phyloP scores from a whole-genome alignment of 1,140 invertebrate species.

The Bilobella aurantiaca region DNA sequence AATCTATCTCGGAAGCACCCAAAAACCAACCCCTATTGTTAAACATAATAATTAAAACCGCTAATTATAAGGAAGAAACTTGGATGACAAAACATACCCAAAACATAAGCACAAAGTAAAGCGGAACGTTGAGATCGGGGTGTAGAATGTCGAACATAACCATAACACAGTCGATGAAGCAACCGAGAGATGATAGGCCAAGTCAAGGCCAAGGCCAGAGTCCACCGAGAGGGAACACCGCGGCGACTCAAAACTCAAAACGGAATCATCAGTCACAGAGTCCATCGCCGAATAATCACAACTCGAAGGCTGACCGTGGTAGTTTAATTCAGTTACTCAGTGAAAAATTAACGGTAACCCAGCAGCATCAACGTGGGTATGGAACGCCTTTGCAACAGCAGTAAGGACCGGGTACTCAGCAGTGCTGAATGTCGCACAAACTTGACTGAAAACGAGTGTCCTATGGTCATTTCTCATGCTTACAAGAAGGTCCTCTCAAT shows the following conservation, averaged over 20 bases:
- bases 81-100: too few relatives aligned
- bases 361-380: slow-evolving; percentile 1
- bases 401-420: slow-evolving; percentile 47
- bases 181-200: slow-evolving; percentile 19
- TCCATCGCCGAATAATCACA: not conserved
- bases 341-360: not conserved
- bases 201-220: not conserved
- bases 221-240: not conserved
- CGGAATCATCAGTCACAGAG: not conserved
- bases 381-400: slow-evolving; percentile 18
- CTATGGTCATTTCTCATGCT: too few relatives aligned
- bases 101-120: too few relatives aligned
- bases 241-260: slow-evolving; percentile 7
- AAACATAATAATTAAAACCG: too few relatives aligned
- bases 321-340: not conserved
- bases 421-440: too few relatives aligned
- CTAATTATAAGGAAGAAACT: too few relatives aligned
- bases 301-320: slow-evolving; percentile 1
- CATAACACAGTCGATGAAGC: slow-evolving; percentile 36
- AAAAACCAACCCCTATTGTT: too few relatives aligned
- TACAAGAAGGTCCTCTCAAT: too few relatives aligned
- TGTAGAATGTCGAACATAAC: too few relatives aligned
- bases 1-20: too few relatives aligned
- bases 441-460: too few relatives aligned
- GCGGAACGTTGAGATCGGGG: too few relatives aligned